Percentiles rank a stretch among this genome's conserved stretches.
Conservation (phyloP, 2,888 invertebrate genomes). For the Ectobius pallidus region DNA sequence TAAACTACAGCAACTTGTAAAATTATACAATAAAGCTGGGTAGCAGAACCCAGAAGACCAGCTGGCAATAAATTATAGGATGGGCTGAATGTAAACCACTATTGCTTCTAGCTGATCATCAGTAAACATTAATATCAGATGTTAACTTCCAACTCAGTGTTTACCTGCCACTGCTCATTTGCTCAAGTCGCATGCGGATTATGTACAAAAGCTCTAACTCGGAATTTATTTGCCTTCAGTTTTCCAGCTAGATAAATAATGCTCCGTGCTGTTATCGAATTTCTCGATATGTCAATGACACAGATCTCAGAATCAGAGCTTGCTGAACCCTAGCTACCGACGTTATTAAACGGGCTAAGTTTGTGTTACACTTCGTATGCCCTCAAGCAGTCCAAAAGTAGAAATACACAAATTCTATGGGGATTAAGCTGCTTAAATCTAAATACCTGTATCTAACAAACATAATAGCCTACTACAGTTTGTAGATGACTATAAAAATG, state of each 20-base stretch:
- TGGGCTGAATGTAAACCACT: constrained; percentile 1
- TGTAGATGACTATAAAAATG: no score
- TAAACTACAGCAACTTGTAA: not conserved
- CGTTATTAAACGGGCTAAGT: no score
- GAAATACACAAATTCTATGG: no score
- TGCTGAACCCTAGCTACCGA: no score
- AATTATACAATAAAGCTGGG: not conserved
- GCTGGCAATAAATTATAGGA: not conserved
- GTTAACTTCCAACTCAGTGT: not conserved
- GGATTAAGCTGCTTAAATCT: no score
- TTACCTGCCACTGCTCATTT: constrained; percentile 19
- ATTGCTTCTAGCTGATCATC: constrained; percentile 2
- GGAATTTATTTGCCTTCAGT: not conserved
- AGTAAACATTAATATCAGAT: constrained; percentile 10
- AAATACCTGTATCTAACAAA: no score
- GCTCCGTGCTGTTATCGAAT: no score
- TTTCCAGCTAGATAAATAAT: not conserved
- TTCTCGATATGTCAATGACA: no score
- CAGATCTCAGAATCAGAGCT: no score
- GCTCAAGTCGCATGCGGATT: constrained; percentile 10
- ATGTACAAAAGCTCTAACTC: not conserved
- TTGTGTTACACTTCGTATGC: no score
- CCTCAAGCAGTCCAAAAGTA: no score
- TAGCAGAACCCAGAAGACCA: not conserved
- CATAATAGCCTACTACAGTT: no score